Evolutionary conservation across 2,888 invertebrate species (phyloP).

Genomic region (Ferrisia virgata): DNA sequence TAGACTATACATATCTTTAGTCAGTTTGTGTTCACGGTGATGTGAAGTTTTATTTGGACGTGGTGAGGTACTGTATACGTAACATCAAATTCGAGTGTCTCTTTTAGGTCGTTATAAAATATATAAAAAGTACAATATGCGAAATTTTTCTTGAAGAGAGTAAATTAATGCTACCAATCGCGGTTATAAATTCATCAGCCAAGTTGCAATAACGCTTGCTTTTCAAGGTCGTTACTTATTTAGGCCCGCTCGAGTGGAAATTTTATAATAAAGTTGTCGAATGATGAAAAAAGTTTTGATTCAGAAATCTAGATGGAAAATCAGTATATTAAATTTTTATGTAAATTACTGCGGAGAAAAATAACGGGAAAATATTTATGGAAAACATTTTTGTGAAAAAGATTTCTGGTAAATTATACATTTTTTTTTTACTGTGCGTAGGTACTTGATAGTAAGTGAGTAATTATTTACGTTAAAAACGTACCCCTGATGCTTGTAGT

Average conservation of each 20-base stretch:
- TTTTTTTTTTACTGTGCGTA: too few relatives aligned
- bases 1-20: not conserved
- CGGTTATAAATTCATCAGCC: constrained; percentile 10
- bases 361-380: not conserved
- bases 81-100: not conserved
- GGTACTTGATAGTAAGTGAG: too few relatives aligned
- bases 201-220: not conserved
- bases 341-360: not conserved
- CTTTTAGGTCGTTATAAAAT: not conserved
- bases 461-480: too few relatives aligned
- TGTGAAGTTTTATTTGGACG: not conserved
- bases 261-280: constrained; percentile 19
- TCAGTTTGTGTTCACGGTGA: not conserved
- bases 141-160: constrained; percentile 3
- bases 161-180: not conserved
- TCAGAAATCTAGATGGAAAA: not conserved
- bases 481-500: too few relatives aligned
- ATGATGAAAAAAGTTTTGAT: constrained; percentile 6
- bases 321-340: constrained; percentile 15
- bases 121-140: not conserved
- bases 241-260: not conserved
- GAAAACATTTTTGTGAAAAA: not conserved
- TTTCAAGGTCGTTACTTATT: constrained; percentile 7
- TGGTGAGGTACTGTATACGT: not conserved
- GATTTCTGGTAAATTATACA: not conserved